These are phyloP conservation scores for Cheiracanthium punctorium DNA, from an alignment of 2,888 invertebrate species.

Conservation along the genomic window DNA sequence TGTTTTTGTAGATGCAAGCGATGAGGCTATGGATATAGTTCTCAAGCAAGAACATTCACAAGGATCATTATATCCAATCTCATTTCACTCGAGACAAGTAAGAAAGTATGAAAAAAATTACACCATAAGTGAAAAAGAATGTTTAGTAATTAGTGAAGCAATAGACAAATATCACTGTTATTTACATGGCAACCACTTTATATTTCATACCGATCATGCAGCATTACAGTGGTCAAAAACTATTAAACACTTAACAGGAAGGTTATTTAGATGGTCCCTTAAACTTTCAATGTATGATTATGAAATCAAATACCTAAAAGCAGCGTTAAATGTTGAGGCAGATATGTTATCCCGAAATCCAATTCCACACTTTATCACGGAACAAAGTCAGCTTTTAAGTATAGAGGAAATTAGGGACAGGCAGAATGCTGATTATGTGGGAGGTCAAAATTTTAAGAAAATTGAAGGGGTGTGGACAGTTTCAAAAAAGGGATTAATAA, in stretches of 20 bases:
- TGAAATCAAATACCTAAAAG: neutral
- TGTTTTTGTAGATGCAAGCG: neutral
- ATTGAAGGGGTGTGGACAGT: neutral
- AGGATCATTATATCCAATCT: neutral
- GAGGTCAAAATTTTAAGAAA: neutral
- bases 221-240: neutral
- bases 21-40: neutral
- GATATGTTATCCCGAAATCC: neutral
- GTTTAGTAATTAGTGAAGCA: neutral
- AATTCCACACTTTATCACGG: neutral
- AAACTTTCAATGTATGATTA: neutral
- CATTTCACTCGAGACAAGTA: neutral
- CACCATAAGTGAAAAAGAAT: neutral
- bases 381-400: neutral
- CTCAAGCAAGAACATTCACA: neutral
- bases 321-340: neutral
- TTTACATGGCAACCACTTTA: neutral
- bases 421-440: neutral
- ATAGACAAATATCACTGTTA: neutral
- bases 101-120: neutral
- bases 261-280: neutral
- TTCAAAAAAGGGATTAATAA: neutral
- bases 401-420: neutral
- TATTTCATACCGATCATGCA: neutral
- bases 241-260: neutral